Base-by-base conservation (phyloP, 2,888 invertebrate species). In the Schizaphis graminum region DNA sequence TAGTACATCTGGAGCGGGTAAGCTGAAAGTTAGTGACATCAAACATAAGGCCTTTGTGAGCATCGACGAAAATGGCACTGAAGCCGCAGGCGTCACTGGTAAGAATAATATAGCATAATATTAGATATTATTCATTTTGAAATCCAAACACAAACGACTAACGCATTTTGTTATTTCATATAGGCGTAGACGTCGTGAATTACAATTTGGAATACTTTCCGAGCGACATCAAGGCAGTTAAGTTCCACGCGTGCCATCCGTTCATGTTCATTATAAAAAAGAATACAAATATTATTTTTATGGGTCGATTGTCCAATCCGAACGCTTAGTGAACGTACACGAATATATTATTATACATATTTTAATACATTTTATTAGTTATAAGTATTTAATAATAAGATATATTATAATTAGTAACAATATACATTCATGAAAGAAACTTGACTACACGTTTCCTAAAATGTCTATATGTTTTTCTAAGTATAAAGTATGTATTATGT, bases 31-130 rank as follows among this genome's bases (percentile, higher is more conserved):
- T 8, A 97, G 97, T 85, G 97, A 97, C 95, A 97, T 97, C 5
- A 96, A 98, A 1, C 98, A 98, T 95, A 98, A 98, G 95, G 97
- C 98, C 0, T 98, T 97, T 95, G 97, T 98, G 95, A 98, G 98
- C 95, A 97, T 98, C 0, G 98, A 98, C 95, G 98, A 98, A 95
- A 98, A 98, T 95, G 98, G 98, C 0, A 97, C 98, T 2, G 98
- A 98, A 95, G 98, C 98, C 0, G 97, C 98, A 67, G 98, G 98
- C 5, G 98, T 98, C n/a, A 98, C 98, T 92, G 98, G 98, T 98
- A 96, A 96, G 97, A 96, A 49, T 2, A 26, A 5, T 57, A 41
- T 13, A 0, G 0, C 41, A 13, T 26, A 89, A 41, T 56, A 57
- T 89, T 44, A 8, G 35, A 77, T 77, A 21, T 35, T 21, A 67